Percentiles rank a stretch among this genome's conserved stretches.
Evolutionary conservation across 37 sponge, comb jelly and placozoan genomes (phyloP).

Genomic region (Ianthella basta): DNA sequence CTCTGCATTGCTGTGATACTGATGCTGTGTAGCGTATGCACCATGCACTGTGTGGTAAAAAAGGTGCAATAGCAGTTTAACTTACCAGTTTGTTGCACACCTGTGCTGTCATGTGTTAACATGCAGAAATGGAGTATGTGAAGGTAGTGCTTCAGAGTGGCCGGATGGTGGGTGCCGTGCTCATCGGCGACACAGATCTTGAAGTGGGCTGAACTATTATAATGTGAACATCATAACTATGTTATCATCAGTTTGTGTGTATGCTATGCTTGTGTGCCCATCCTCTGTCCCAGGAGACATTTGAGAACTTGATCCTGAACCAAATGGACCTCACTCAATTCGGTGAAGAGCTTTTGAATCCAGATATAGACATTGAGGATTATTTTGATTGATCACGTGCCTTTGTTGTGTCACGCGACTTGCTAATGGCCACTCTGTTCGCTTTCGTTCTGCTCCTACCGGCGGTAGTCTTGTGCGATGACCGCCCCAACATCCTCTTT

Average conservation of each 20-base stretch:
- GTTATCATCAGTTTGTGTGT: background rate
- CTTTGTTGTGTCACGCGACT: background rate
- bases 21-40: too few relatives aligned
- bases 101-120: background rate
- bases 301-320: slow-evolving; percentile 97
- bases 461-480: too few relatives aligned
- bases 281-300: slow-evolving; percentile 77
- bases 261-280: background rate
- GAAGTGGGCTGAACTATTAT: slow-evolving; percentile 55
- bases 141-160: slow-evolving; percentile 83
- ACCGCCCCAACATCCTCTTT: slow-evolving; percentile 54
- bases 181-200: slow-evolving; percentile 97
- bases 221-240: background rate
- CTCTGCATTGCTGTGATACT: background rate
- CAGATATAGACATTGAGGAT: slow-evolving; percentile 95
- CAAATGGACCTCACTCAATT: slow-evolving; percentile 86
- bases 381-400: slow-evolving; percentile 90
- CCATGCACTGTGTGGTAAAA: too few relatives aligned
- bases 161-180: slow-evolving; percentile 91
- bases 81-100: too few relatives aligned
- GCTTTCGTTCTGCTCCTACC: too few relatives aligned
- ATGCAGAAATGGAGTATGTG: slow-evolving; percentile 82
- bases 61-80: too few relatives aligned
- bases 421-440: too few relatives aligned
- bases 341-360: slow-evolving; percentile 92